A percentile compares a stretch with the other conserved stretches of the same genome.
Conservation (phyloP, 2,888 invertebrate species). For the Rugalucina vietnamica region DNA sequence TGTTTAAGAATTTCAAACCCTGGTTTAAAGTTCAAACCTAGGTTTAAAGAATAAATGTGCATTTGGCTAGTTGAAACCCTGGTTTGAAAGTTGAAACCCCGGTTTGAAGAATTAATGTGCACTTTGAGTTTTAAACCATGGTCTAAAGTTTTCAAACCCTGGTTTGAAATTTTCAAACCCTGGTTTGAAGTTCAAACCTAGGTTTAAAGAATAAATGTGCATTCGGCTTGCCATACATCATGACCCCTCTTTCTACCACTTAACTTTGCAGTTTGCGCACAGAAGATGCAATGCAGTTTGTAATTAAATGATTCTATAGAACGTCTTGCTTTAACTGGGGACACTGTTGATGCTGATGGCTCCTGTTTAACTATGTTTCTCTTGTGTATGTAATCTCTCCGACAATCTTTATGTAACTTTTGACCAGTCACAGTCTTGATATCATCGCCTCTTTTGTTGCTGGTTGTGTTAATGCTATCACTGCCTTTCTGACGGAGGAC, state of each 20-base stretch:
- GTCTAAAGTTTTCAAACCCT: too few relatives aligned
- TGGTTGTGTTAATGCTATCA: conserved; percentile 15
- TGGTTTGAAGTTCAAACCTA: too few relatives aligned
- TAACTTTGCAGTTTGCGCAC: neutral
- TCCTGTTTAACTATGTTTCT: neutral
- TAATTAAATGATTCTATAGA: neutral
- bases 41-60: too few relatives aligned
- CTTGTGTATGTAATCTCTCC: conserved; percentile 24
- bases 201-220: too few relatives aligned
- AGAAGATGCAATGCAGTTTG: neutral
- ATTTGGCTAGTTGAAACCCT: too few relatives aligned
- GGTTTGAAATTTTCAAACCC: too few relatives aligned
- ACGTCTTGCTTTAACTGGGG: neutral
- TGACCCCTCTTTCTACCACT: neutral
- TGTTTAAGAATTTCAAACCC: too few relatives aligned
- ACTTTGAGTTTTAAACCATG: too few relatives aligned
- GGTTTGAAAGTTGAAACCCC: too few relatives aligned
- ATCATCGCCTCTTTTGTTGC: neutral
- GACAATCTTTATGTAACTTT: conserved; percentile 9
- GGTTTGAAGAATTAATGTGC: too few relatives aligned
- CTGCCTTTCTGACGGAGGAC: conserved; percentile 19
- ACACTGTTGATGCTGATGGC: neutral
- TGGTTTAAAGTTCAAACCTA: too few relatives aligned
- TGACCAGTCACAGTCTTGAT: conserved; percentile 11
- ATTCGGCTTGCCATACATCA: too few relatives aligned